Conservation (phyloP, 2,888 invertebrate species). For the Acleris emargana region DNA sequence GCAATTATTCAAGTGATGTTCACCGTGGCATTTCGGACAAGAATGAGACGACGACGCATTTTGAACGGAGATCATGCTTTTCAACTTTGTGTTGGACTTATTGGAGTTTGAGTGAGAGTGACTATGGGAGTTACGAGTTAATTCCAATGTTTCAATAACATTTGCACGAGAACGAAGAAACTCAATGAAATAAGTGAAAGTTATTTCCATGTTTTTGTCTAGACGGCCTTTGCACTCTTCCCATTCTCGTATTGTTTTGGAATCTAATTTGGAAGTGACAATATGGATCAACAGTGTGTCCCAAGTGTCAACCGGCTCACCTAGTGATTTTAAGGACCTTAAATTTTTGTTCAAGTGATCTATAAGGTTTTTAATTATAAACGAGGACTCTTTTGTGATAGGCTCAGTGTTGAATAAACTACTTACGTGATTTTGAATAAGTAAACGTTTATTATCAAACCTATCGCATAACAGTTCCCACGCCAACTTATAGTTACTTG, state of each 20-base stretch:
- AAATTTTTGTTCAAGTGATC: neutral
- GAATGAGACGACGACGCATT: no score
- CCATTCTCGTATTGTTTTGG: neutral
- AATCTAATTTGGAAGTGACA: neutral
- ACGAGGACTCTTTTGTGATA: neutral
- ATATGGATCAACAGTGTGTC: neutral
- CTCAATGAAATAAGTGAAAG: neutral
- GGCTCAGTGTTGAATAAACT: neutral
- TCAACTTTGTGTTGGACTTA: no score
- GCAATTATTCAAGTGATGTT: no score
- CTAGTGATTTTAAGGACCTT: neutral
- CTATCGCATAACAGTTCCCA: neutral
- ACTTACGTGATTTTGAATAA: neutral
- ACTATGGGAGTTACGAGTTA: no score
- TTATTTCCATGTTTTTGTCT: neutral
- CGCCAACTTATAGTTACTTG: neutral
- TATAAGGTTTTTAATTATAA: neutral
- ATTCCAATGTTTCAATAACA: neutral
- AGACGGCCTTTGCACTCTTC: neutral
- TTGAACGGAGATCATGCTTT: no score
- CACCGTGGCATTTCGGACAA: no score
- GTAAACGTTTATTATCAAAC: neutral
- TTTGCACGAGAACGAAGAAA: conserved; percentile 1
- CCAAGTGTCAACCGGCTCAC: neutral
- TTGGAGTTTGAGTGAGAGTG: no score